A percentile compares a stretch with the other conserved stretches of the same genome.
Conservation (phyloP, 2,888 invertebrate species). For the Oligia latruncula region DNA sequence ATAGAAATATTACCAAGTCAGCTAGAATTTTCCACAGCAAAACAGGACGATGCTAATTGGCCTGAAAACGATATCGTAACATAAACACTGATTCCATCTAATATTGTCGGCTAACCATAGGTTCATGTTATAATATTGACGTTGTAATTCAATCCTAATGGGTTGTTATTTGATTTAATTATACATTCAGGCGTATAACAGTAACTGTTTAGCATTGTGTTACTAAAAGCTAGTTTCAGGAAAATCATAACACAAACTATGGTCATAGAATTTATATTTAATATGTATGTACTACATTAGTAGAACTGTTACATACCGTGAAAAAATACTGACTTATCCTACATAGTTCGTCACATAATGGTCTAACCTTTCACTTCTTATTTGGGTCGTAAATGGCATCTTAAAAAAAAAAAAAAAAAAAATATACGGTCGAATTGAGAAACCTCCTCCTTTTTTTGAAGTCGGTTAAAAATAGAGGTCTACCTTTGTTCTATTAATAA, state of each 20-base stretch:
- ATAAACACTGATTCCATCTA: neutral
- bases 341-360: neutral
- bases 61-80: neutral
- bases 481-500: neutral
- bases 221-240: conserved; percentile 33
- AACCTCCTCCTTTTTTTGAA: too few species aligned
- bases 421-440: too few species aligned
- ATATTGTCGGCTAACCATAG: neutral
- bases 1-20: neutral
- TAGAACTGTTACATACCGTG: too few species aligned
- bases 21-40: neutral
- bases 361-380: neutral
- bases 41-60: neutral
- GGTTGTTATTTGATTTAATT: conserved; percentile 25
- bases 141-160: conserved; percentile 36
- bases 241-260: conserved; percentile 11
- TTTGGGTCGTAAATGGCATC: neutral
- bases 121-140: conserved; percentile 6
- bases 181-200: neutral
- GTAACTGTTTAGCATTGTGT: conserved; percentile 27
- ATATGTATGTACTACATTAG: neutral
- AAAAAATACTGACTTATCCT: neutral
- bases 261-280: neutral
- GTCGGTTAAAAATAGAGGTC: neutral
- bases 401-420: too few species aligned